These are phyloP conservation scores for Epinotia bilunana DNA, from an alignment of 2,888 invertebrate species.

Conservation along the genomic window DNA sequence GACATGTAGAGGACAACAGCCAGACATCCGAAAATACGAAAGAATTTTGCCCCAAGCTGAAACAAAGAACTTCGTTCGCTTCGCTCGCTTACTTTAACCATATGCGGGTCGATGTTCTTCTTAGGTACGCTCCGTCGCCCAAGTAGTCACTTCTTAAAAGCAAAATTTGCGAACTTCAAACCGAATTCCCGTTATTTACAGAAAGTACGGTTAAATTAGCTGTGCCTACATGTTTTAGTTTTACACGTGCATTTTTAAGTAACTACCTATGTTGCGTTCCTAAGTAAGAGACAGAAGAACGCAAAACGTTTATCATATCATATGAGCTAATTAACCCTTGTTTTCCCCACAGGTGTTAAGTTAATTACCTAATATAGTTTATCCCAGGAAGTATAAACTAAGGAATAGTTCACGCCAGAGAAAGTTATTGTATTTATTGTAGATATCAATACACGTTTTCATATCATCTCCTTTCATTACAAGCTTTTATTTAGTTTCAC, in stretches of 20 bases:
- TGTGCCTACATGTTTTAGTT: constrained; percentile 1
- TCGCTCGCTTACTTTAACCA: background rate
- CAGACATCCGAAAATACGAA: too few relatives aligned
- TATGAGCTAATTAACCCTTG: too few relatives aligned
- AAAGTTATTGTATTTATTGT: too few relatives aligned
- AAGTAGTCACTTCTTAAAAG: constrained; percentile 5
- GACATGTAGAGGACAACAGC: too few relatives aligned
- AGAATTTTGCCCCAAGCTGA: too few relatives aligned
- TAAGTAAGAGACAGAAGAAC: background rate
- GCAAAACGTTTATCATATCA: background rate
- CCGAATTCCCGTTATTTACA: constrained; percentile 10
- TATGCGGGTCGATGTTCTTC: constrained; percentile 32
- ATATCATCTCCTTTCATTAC: too few relatives aligned
- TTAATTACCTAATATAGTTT: background rate
- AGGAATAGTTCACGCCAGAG: background rate
- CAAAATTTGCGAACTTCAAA: constrained; percentile 20
- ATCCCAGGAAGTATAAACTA: background rate
- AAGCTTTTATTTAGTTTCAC: too few relatives aligned
- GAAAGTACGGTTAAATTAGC: constrained; percentile 1
- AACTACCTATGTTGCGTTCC: background rate
- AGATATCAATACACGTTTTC: too few relatives aligned
- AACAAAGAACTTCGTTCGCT: too few relatives aligned
- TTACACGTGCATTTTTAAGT: background rate
- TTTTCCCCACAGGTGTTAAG: too few relatives aligned
- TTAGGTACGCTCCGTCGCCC: constrained; percentile 34